These are phyloP conservation scores for Pristis pectinata DNA, from an alignment of 2,797 vertebrate species.

Conservation along the genomic window DNA sequence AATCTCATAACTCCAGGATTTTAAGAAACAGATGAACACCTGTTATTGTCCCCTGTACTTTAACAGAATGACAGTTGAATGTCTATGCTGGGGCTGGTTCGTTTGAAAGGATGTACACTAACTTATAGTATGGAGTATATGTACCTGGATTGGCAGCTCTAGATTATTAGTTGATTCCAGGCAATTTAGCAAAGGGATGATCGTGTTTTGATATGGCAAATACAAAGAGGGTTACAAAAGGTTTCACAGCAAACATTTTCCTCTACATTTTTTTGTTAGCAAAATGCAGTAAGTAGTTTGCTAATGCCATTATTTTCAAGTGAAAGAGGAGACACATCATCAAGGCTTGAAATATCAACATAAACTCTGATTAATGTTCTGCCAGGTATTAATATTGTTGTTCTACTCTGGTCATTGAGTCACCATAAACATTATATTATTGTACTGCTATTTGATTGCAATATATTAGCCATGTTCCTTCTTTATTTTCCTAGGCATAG, in stretches of 20 bases:
- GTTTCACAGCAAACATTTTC: neutral
- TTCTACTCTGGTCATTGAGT: slow-evolving; percentile 17
- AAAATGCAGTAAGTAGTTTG: neutral
- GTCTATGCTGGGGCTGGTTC: neutral
- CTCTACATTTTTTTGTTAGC: neutral
- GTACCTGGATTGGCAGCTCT: neutral
- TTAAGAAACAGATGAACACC: neutral
- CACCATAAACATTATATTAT: slow-evolving; percentile 10
- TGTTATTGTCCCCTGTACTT: neutral
- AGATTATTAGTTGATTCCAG: neutral
- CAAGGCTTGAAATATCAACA: slow-evolving; percentile 12
- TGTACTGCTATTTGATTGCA: neutral
- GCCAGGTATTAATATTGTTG: neutral
- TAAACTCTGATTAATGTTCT: slow-evolving; percentile 12
- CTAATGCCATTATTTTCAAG: neutral
- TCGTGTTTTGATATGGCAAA: neutral
- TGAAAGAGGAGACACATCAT: slow-evolving; percentile 26
- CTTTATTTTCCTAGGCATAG: no score
- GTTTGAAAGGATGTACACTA: neutral
- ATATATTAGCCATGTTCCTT: neutral
- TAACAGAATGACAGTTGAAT: neutral
- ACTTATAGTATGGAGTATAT: neutral
- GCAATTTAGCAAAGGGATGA: neutral
- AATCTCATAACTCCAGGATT: neutral
- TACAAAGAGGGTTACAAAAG: neutral